Evolutionary conservation across 1,140 invertebrate genomes (phyloP).

Genomic region (Drosophila nebulosa): DNA sequence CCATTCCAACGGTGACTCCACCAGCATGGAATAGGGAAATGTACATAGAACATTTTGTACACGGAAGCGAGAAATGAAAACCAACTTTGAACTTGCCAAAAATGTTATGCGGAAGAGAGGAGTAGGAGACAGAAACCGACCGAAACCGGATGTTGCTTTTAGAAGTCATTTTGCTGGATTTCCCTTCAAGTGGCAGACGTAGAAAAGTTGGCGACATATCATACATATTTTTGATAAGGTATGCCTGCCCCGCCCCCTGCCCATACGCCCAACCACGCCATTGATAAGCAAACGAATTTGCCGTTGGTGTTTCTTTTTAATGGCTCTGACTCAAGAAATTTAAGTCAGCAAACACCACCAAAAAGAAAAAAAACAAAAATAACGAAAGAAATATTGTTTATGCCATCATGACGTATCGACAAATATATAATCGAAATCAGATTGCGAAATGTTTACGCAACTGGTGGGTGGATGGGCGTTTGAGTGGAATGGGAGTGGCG

Average conservation of each 20-base stretch:
- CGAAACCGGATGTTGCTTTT: slow-evolving; percentile 34
- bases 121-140: background rate
- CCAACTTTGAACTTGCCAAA: slow-evolving; percentile 48
- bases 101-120: background rate
- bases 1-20: background rate
- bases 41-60: slow-evolving; percentile 25
- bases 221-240: slow-evolving; percentile 24
- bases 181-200: slow-evolving; percentile 8
- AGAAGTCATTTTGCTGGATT: slow-evolving; percentile 15
- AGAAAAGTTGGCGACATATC: slow-evolving; percentile 6
- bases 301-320: slow-evolving; percentile 10
- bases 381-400: slow-evolving; percentile 26
- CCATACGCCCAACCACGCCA: background rate
- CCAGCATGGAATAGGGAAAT: slow-evolving; percentile 24
- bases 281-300: slow-evolving; percentile 32
- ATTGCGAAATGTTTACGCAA: slow-evolving; percentile 45
- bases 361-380: background rate
- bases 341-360: background rate
- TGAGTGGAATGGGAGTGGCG: background rate
- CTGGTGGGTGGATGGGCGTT: background rate
- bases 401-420: slow-evolving; percentile 41
- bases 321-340: slow-evolving; percentile 22
- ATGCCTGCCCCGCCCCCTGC: background rate
- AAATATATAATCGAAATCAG: slow-evolving; percentile 21
- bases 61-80: slow-evolving; percentile 22